Base-by-base conservation (phyloP, 35 echinoderm and acorn worm species). In the Ophioderma brevispina region DNA sequence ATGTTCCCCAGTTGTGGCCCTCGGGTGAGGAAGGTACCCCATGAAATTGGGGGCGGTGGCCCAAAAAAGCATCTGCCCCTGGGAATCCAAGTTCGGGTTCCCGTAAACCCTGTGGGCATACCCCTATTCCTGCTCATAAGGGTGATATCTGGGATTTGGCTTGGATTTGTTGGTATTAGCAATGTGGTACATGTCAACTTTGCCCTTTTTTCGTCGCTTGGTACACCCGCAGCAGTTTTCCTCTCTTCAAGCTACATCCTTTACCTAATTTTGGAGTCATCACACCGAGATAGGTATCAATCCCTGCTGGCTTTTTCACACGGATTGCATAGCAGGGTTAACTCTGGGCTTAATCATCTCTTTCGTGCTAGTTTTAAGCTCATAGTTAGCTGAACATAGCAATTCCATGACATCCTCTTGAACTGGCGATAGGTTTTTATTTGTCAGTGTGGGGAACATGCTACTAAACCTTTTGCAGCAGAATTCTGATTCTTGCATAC, bases 41-140 rank as follows among this genome's bases (percentile, higher is more conserved):
- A n/a, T 46, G 41, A 17, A 46, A 46, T 8, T 46, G 41, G 41
- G 41, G 41, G 41, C 41, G 37, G 49, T 38, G 39, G 37, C 14
- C 75, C 86, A 31, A 78, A 38, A 13, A 55, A 52, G 6, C 87
- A 41, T 76, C 88, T n/a, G n/a, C 41, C 25, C 88, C 91, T 2
- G 88, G 40, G 4, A 93, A 38, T 76, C 80, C 87, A 85, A 90
- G 19, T 90, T 87, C 32, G 80, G 64, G 52, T 94, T 83, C 5
- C 87, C 86, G 50, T 89, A 89, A 11, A 89, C 39, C 64, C 35
- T 76, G 33, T 93, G 15, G 42, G 89, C n/a, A n/a, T n/a, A 77
- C 11, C 55, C 49, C 78, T 1, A 31, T 39, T 14, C 1, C 15
- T 30, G 81, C 17, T 86, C 78, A 77, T 23, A 92, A 64, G 31